These are phyloP conservation scores for Lutraria rhynchaena DNA, from an alignment of 1,140 invertebrate genomes.

Conservation along the genomic window DNA sequence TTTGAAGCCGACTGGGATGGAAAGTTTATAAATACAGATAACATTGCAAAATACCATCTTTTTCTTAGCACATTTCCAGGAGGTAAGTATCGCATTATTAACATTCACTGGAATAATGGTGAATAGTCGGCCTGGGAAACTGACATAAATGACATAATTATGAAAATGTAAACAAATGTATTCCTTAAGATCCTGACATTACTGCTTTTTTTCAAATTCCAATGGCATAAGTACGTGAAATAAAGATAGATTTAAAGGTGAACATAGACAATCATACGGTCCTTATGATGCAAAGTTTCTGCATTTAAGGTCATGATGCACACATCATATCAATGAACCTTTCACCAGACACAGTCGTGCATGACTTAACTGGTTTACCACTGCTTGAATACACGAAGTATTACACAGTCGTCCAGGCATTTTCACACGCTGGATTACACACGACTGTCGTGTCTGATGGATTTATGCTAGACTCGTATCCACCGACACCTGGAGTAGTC, in stretches of 20 bases:
- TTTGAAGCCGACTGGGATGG: constrained; percentile 45
- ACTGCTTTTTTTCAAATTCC: no score
- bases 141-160: no score
- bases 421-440: constrained; percentile 48
- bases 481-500: constrained; percentile 51
- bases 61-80: constrained; percentile 54
- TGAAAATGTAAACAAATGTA: no score
- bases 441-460: constrained; percentile 58
- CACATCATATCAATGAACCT: neutral
- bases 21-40: constrained; percentile 41
- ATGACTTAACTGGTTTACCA: constrained; percentile 13
- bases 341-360: neutral
- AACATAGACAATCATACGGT: no score
- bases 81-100: constrained; percentile 26
- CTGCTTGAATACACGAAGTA: constrained; percentile 32
- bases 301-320: constrained; percentile 55
- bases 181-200: no score
- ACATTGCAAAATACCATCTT: constrained; percentile 15
- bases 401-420: constrained; percentile 48
- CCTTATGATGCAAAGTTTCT: no score
- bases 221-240: no score
- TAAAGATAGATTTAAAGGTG: no score
- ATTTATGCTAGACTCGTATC: constrained; percentile 47
- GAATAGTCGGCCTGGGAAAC: no score
- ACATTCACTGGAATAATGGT: no score